Percentiles rank a stretch among this genome's conserved stretches.
Conservation (phyloP, 1,140 invertebrate genomes). For the Battus philenor region DNA sequence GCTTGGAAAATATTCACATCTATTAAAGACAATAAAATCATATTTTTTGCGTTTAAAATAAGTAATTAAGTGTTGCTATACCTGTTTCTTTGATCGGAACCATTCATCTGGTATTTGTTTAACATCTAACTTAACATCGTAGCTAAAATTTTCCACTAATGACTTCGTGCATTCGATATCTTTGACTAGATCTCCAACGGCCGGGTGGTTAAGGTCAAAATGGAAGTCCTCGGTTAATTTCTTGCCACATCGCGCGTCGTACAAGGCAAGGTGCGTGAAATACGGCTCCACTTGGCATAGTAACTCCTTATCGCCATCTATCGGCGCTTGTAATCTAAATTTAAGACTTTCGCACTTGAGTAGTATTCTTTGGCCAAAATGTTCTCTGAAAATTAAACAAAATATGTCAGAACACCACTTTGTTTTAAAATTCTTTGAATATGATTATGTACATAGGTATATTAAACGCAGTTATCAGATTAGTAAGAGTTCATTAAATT, state of each 20-base stretch:
- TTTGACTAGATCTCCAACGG: constrained; percentile 74
- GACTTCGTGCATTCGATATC: constrained; percentile 63
- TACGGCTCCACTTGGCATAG: constrained; percentile 94
- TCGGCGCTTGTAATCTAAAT: constrained; percentile 88
- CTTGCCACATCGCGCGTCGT: constrained; percentile 88
- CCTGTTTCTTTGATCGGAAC: constrained; percentile 71
- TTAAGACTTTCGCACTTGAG: constrained; percentile 89
- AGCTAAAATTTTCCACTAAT: constrained; percentile 69
- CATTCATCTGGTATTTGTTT: constrained; percentile 69
- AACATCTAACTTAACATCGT: constrained; percentile 70
- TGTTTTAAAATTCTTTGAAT: no score
- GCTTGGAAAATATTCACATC: no score
- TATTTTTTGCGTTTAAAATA: no score
- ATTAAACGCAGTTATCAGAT: no score
- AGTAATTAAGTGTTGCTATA: no score
- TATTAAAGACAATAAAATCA: no score
- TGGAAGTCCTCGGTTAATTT: constrained; percentile 96
- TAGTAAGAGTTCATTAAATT: no score
- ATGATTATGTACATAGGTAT: no score
- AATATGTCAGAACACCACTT: not conserved
- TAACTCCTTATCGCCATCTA: constrained; percentile 85
- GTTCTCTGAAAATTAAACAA: constrained; percentile 79
- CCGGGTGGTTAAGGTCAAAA: constrained; percentile 88
- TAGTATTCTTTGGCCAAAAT: constrained; percentile 90
- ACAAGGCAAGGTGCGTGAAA: constrained; percentile 89